Evolutionary conservation across 2,888 invertebrate species (phyloP).

Genomic region (Hydraecia micacea): DNA sequence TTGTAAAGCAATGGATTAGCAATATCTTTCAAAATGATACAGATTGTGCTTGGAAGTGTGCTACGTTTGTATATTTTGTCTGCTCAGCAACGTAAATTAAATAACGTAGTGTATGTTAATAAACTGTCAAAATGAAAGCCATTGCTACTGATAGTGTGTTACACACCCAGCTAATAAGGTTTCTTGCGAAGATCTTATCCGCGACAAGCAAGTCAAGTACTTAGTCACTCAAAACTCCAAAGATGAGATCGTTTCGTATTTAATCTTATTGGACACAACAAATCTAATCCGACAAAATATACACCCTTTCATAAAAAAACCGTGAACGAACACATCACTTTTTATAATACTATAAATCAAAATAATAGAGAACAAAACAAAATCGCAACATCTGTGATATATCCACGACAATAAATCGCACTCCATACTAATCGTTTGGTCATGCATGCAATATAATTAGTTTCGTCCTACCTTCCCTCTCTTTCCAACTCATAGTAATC

Average conservation of each 20-base stretch:
- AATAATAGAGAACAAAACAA: slow-evolving; percentile 33
- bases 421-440: slow-evolving; percentile 63
- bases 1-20: no score
- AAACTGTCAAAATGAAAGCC: no score
- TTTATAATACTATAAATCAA: slow-evolving; percentile 40
- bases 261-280: not conserved
- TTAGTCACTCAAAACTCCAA: not conserved
- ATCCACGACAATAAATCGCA: slow-evolving; percentile 54
- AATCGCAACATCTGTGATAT: slow-evolving; percentile 52
- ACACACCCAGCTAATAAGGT: not conserved
- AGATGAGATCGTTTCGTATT: not conserved
- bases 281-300: not conserved
- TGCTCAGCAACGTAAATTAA: no score
- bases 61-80: no score
- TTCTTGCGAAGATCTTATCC: not conserved
- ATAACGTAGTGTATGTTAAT: no score
- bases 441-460: slow-evolving; percentile 59
- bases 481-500: slow-evolving; percentile 10
- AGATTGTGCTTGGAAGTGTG: no score
- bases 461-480: slow-evolving; percentile 42
- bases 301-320: slow-evolving; percentile 22
- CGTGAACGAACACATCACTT: slow-evolving; percentile 15
- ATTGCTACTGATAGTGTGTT: no score
- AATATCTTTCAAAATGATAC: no score
- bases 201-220: not conserved